A percentile compares a stretch with the other conserved stretches of the same genome.
Conservation (phyloP, 30 jellyfish, hydroid and myxozoan genomes). For the Clytia hemisphaerica region DNA sequence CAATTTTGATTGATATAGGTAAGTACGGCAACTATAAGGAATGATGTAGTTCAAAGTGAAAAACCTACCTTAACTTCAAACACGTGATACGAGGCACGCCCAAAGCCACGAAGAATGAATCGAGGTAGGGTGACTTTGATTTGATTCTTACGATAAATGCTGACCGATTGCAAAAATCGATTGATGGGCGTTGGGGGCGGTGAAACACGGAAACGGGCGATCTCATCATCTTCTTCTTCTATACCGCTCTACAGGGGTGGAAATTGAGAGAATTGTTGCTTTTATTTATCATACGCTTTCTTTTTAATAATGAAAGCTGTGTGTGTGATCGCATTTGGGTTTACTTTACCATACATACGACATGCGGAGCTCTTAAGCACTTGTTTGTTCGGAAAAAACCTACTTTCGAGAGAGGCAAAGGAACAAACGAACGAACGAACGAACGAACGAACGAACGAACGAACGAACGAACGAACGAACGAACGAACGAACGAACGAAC, state of each 20-base stretch:
- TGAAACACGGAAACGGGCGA: constrained; percentile 63
- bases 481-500: no score
- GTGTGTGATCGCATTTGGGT: no score
- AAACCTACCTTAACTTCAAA: constrained; percentile 78
- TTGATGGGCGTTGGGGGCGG: constrained; percentile 98
- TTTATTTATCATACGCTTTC: no score
- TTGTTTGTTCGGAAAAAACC: no score
- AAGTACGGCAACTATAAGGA: no score
- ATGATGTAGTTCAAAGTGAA: no score
- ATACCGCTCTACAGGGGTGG: constrained; percentile 31
- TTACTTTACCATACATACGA: no score
- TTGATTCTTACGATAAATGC: constrained; percentile 65
- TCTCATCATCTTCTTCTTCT: constrained; percentile 54
- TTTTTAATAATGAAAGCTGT: no score
- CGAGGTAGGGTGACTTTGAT: constrained; percentile 73
- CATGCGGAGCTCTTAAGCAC: no score
- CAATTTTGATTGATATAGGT: no score
- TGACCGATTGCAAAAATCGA: constrained; percentile 62
- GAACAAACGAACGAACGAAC: not conserved
- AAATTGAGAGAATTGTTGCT: no score
- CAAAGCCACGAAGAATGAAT: constrained; percentile 75
- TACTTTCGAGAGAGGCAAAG: no score
- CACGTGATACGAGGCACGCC: constrained; percentile 81
- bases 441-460: not conserved
- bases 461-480: not conserved